Percentiles rank a stretch among this genome's conserved stretches.
Conservation (phyloP, 2,113 vertebrate genomes). For the Aplodontia rufa region DNA sequence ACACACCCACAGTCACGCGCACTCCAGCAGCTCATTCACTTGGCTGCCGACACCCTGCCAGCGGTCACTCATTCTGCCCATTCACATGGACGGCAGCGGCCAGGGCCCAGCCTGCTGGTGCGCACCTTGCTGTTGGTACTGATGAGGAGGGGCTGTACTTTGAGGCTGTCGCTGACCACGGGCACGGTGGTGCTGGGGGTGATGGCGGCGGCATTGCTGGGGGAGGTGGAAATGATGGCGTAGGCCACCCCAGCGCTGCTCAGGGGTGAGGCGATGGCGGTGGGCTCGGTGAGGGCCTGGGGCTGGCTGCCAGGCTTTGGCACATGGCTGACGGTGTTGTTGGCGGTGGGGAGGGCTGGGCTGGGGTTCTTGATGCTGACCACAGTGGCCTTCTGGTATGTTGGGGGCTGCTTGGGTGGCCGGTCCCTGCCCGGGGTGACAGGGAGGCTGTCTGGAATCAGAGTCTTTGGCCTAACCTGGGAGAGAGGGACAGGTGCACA, state of each 20-base stretch:
- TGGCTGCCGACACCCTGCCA: no score
- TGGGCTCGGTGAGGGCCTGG: conserved; percentile 69
- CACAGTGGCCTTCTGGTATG: conserved; percentile 91
- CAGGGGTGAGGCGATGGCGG: conserved; percentile 81
- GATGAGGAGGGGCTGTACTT: conserved; percentile 92
- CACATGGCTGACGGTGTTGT: conserved; percentile 93
- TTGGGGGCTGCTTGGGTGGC: conserved; percentile 89
- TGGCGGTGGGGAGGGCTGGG: conserved; percentile 94
- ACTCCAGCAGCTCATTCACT: no score
- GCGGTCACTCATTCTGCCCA: no score
- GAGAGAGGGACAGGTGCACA: background rate
- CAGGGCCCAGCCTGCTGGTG: background rate
- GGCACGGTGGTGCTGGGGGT: conserved; percentile 84
- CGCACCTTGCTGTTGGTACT: conserved; percentile 92
- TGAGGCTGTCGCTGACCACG: conserved; percentile 89
- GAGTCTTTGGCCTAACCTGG: conserved; percentile 99
- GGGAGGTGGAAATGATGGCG: conserved; percentile 94
- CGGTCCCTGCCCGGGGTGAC: conserved; percentile 89
- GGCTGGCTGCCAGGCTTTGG: conserved; percentile 84
- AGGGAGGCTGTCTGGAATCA: conserved; percentile 98
- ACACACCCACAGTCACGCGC: no score
- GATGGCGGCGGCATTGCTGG: conserved; percentile 83
- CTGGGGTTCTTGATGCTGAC: conserved; percentile 92
- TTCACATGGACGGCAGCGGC: no score
- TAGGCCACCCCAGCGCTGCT: conserved; percentile 92